Percentiles rank a stretch among this genome's conserved stretches.
Conservation (phyloP, 2,888 invertebrate species). For the Physocephala rufipes region DNA sequence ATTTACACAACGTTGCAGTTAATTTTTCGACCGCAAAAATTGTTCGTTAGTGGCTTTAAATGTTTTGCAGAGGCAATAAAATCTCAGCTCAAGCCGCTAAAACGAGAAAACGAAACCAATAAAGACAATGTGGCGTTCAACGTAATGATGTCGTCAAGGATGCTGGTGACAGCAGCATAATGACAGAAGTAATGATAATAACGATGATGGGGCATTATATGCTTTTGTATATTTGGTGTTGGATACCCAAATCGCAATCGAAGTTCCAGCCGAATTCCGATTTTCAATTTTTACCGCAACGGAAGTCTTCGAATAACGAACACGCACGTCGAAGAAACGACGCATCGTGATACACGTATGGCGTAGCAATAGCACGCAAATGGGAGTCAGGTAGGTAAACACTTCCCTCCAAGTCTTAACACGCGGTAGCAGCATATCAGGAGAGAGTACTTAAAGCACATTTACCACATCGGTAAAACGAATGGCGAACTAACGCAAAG, state of each 20-base stretch:
- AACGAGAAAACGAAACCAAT: constrained; percentile 52
- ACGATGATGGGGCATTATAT: too few relatives aligned
- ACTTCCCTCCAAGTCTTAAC: background rate
- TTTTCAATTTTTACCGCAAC: constrained; percentile 41
- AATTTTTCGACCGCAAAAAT: constrained; percentile 51
- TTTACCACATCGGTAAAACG: background rate
- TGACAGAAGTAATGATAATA: background rate
- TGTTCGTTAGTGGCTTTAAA: constrained; percentile 18
- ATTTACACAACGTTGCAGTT: constrained; percentile 54
- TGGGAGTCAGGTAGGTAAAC: background rate
- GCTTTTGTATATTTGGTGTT: too few relatives aligned
- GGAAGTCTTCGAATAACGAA: constrained; percentile 4
- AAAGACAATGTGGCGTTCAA: constrained; percentile 57
- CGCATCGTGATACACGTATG: constrained; percentile 12
- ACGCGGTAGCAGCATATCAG: background rate
- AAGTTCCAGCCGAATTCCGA: constrained; percentile 41
- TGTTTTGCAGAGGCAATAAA: constrained; percentile 18
- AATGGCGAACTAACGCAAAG: background rate
- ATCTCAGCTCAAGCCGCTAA: constrained; percentile 30
- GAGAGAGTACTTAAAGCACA: background rate
- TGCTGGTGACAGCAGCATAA: background rate
- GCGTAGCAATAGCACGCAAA: constrained; percentile 23
- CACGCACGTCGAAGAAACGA: background rate
- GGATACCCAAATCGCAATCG: too few relatives aligned
- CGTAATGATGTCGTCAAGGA: background rate